These are phyloP conservation scores for Acrobasis suavella DNA, from an alignment of 2,888 invertebrate species.

Conservation along the genomic window DNA sequence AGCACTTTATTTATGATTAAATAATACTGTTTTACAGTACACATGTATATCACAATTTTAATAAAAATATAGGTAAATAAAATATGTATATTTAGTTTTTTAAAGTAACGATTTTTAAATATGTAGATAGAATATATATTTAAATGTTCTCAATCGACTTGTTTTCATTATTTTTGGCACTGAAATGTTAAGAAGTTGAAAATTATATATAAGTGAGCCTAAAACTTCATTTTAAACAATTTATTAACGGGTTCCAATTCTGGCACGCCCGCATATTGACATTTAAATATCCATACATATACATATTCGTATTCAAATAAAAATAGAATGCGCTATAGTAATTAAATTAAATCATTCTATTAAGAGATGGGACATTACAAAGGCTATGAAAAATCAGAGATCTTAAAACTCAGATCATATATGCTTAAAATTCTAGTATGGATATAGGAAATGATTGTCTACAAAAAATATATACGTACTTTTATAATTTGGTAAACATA, in stretches of 20 bases:
- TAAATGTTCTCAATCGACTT: background rate
- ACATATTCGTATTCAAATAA: background rate
- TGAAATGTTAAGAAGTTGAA: background rate
- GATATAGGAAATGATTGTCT: background rate
- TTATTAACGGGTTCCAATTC: background rate
- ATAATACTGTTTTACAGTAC: background rate
- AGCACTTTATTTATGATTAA: no score
- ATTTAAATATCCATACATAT: background rate
- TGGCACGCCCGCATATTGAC: background rate
- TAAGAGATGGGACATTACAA: no score
- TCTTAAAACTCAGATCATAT: no score
- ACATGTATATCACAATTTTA: background rate
- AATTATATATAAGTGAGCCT: background rate
- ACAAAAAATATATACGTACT: background rate
- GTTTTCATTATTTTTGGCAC: background rate
- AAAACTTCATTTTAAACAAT: background rate
- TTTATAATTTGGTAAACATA: constrained; percentile 3
- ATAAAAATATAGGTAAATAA: background rate
- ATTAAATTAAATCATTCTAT: no score
- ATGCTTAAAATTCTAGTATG: background rate
- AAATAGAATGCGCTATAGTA: no score
- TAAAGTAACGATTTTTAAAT: background rate
- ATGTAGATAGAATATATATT: background rate
- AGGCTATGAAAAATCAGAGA: no score
- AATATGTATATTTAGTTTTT: background rate